phyloP scores from a whole-genome alignment of 1,140 invertebrate genomes.

The Musca domestica region DNA sequence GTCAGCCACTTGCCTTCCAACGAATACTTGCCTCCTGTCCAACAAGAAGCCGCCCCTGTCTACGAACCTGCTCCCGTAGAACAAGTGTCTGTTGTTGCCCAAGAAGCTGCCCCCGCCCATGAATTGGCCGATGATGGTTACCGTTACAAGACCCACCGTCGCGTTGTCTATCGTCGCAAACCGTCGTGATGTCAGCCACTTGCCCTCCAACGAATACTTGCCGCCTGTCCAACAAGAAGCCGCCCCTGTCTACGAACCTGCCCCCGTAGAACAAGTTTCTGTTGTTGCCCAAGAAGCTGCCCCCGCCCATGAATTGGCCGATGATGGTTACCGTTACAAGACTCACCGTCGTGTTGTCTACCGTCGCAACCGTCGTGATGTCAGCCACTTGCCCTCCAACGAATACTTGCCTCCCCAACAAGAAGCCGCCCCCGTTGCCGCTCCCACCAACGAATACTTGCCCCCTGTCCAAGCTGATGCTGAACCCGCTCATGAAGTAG shows the following conservation, averaged over 20 bases:
- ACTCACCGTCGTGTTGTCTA: constrained; percentile 35
- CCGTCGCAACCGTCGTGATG: too few species aligned
- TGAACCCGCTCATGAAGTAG: too few species aligned
- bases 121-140: constrained; percentile 36
- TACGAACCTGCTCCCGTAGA: constrained; percentile 21
- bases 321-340: constrained; percentile 43
- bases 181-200: constrained; percentile 42
- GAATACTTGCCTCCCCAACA: constrained; percentile 36
- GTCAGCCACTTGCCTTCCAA: constrained; percentile 38
- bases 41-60: neutral
- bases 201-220: constrained; percentile 39
- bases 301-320: constrained; percentile 23
- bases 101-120: constrained; percentile 26
- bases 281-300: constrained; percentile 30
- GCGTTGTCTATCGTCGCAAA: constrained; percentile 40
- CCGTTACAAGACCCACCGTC: constrained; percentile 41
- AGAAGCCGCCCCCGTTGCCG: constrained; percentile 30
- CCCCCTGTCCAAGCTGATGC: constrained; percentile 28
- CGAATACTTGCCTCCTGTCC: constrained; percentile 34
- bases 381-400: too few species aligned
- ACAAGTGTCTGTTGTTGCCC: constrained; percentile 1
- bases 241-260: constrained; percentile 25
- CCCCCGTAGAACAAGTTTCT: constrained; percentile 33
- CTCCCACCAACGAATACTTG: constrained; percentile 27
- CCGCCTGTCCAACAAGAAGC: constrained; percentile 34